Percentiles rank a stretch among this genome's conserved stretches.
Conservation (phyloP, 2,888 invertebrate genomes). For the Therioaphis trifolii region DNA sequence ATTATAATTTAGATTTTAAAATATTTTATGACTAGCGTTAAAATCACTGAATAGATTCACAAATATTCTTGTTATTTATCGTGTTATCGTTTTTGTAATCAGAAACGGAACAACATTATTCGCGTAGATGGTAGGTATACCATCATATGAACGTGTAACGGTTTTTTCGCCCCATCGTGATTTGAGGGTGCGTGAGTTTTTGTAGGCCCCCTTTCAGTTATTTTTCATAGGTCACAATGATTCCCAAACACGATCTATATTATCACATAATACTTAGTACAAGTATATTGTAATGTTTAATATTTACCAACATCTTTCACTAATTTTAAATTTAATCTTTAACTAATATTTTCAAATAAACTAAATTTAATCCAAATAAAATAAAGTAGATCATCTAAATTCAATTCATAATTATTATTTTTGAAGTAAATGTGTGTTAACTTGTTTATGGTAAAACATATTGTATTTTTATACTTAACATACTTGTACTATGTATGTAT, state of each 20-base stretch:
- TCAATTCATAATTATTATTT: neutral
- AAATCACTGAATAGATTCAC: neutral
- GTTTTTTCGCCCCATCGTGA: slow-evolving; percentile 62
- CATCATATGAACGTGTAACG: slow-evolving; percentile 48
- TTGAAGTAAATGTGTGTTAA: neutral
- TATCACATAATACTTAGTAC: neutral
- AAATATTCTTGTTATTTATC: neutral
- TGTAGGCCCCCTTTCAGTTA: slow-evolving; percentile 56
- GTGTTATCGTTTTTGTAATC: neutral
- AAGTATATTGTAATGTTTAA: neutral
- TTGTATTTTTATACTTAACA: no score
- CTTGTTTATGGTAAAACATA: no score
- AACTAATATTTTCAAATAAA: neutral
- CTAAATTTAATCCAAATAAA: neutral
- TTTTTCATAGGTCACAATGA: slow-evolving; percentile 56
- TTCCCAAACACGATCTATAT: slow-evolving; percentile 41
- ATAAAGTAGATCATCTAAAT: neutral
- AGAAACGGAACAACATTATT: neutral
- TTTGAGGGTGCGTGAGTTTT: slow-evolving; percentile 54
- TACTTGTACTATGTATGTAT: no score
- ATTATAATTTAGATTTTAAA: neutral
- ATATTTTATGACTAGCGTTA: slow-evolving; percentile 31
- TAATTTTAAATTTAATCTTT: neutral
- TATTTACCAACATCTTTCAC: neutral
- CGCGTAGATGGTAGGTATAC: slow-evolving; percentile 7